Conservation (phyloP, 2,113 vertebrate genomes). For the Oncorhynchus masou region DNA sequence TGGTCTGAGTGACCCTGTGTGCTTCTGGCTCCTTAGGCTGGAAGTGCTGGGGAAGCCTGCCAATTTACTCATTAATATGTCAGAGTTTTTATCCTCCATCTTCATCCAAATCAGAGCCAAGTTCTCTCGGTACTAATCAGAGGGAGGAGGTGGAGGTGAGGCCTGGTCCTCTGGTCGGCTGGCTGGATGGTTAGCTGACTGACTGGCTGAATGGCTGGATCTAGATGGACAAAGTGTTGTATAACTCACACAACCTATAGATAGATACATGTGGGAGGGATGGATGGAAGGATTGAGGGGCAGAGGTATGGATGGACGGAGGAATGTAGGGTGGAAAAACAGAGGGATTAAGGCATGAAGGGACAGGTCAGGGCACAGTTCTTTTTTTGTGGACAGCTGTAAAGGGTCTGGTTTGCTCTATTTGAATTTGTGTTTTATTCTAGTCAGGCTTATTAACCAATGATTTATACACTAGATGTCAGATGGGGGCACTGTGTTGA, state of each 20-base stretch:
- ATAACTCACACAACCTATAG: too few species aligned
- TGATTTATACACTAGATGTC: too few species aligned
- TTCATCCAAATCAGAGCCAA: slow-evolving; percentile 46
- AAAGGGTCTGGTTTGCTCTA: too few species aligned
- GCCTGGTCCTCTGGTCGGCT: slow-evolving; percentile 24
- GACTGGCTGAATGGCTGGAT: too few species aligned
- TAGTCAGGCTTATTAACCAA: too few species aligned
- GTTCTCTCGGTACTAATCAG: slow-evolving; percentile 40
- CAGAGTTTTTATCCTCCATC: slow-evolving; percentile 22
- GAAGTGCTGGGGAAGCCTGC: slow-evolving; percentile 20
- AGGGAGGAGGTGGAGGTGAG: slow-evolving; percentile 7
- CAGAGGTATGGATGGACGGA: background rate
- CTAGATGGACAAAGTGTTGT: too few species aligned
- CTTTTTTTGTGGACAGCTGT: background rate
- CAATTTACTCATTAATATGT: slow-evolving; percentile 62
- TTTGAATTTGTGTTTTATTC: too few species aligned
- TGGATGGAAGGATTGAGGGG: background rate
- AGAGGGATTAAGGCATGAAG: background rate
- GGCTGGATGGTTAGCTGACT: slow-evolving; percentile 8
- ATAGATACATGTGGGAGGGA: background rate
- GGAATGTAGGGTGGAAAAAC: background rate
- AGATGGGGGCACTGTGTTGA: too few species aligned
- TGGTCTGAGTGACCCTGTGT: too few species aligned
- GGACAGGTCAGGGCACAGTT: background rate
- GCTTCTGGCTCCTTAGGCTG: too few species aligned